Evolutionary conservation across 1,140 invertebrate species (phyloP).

Genomic region (Spodoptera frugiperda): DNA sequence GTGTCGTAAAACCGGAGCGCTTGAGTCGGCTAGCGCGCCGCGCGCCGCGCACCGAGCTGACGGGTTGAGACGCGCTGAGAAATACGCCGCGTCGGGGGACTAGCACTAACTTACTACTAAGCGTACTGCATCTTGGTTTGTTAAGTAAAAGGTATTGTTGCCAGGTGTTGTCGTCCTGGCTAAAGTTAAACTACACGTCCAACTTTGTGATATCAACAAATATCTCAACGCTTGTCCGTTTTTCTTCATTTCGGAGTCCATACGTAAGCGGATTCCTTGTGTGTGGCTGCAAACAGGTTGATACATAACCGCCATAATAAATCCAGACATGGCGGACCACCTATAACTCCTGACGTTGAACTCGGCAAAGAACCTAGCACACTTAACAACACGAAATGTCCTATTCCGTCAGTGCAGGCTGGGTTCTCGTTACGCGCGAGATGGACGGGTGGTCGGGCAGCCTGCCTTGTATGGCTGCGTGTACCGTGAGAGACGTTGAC

Average conservation of each 20-base stretch:
- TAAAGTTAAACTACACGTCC: neutral
- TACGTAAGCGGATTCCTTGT: no score
- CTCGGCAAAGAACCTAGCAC: constrained; percentile 1
- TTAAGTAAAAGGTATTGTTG: constrained; percentile 34
- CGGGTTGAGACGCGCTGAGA: constrained; percentile 13
- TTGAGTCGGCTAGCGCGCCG: neutral
- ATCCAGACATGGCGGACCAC: constrained; percentile 15
- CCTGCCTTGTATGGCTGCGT: neutral
- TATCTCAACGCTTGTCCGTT: neutral
- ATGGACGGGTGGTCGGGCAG: constrained; percentile 2
- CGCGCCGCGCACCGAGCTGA: no score
- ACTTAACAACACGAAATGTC: constrained; percentile 29
- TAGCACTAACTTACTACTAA: constrained; percentile 21
- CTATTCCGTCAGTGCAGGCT: constrained; percentile 26
- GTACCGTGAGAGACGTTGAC: constrained; percentile 2
- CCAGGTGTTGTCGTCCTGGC: neutral
- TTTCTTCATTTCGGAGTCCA: neutral
- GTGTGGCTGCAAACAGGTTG: no score
- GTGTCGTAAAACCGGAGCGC: constrained; percentile 3
- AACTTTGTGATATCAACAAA: neutral
- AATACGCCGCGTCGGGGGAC: constrained; percentile 7
- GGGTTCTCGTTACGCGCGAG: neutral
- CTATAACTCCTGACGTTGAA: constrained; percentile 3
- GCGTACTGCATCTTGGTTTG: constrained; percentile 16
- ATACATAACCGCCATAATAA: constrained; percentile 8